Conservation (phyloP, 2,113 vertebrate species). For the Okapia johnstoni region DNA sequence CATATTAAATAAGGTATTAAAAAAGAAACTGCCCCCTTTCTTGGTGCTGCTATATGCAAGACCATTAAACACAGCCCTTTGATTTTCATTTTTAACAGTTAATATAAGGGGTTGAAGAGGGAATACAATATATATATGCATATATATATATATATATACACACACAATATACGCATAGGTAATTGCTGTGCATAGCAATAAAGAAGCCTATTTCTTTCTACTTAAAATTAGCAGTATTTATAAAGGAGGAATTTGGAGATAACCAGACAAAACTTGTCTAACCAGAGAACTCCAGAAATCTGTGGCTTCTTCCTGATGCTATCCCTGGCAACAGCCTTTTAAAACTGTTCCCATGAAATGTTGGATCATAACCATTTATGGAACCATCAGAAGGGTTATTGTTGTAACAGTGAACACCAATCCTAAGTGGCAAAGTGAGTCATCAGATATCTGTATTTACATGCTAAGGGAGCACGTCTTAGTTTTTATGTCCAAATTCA, state of each 20-base stretch:
- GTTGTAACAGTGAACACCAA: neutral
- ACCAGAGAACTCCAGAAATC: neutral
- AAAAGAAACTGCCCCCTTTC: neutral
- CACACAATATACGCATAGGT: neutral
- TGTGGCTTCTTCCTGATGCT: neutral
- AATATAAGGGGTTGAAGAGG: neutral
- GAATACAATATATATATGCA: neutral
- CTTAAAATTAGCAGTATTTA: neutral
- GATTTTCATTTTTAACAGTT: neutral
- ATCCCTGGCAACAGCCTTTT: constrained; percentile 29
- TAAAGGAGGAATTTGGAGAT: neutral
- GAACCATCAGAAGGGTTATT: neutral
- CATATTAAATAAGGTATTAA: neutral
- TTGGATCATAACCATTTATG: neutral
- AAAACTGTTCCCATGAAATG: constrained; percentile 31
- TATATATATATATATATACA: neutral
- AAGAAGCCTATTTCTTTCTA: neutral
- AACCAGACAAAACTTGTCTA: neutral
- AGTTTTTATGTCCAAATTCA: neutral
- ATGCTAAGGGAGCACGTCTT: neutral
- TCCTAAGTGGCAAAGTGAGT: neutral
- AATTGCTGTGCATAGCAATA: neutral
- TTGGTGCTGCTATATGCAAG: neutral
- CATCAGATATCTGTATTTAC: constrained; percentile 32
- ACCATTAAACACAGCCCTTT: neutral